Percentiles rank a stretch among this genome's conserved stretches.
phyloP scores from a whole-genome alignment of 37 sponge, comb jelly and placozoan genomes.

The Diacarnus erythraeanus region DNA sequence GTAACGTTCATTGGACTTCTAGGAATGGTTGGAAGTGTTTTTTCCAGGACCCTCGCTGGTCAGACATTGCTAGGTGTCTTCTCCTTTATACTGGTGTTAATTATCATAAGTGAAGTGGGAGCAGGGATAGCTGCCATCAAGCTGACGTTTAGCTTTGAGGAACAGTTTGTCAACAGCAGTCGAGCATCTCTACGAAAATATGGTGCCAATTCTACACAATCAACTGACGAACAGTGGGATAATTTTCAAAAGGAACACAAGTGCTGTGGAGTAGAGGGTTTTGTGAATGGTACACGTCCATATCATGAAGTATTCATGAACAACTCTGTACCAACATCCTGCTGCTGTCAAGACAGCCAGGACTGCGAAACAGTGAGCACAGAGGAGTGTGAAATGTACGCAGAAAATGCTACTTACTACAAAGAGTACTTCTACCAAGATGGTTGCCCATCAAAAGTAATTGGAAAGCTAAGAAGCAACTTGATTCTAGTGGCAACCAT shows the following conservation, averaged over 20 bases:
- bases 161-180: neutral
- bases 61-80: constrained; percentile 26
- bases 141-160: neutral
- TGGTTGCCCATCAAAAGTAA: constrained; percentile 21
- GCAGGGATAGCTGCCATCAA: constrained; percentile 25
- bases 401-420: neutral
- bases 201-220: neutral
- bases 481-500: neutral
- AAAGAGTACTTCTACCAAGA: neutral
- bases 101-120: constrained; percentile 36
- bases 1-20: constrained; percentile 2
- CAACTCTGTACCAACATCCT: constrained; percentile 22
- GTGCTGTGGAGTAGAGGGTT: constrained; percentile 44
- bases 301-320: constrained; percentile 5
- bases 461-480: neutral
- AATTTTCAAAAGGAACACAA: constrained; percentile 9
- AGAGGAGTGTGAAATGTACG: neutral
- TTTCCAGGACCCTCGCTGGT: constrained; percentile 6
- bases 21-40: constrained; percentile 20
- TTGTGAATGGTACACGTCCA: neutral
- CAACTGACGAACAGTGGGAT: constrained; percentile 17
- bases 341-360: too few relatives aligned
- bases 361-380: too few relatives aligned
- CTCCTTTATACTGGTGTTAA: constrained; percentile 25
- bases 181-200: neutral